These are phyloP conservation scores for Triplophysa yarkandensis DNA, from an alignment of 2,797 vertebrate species.

Conservation along the genomic window DNA sequence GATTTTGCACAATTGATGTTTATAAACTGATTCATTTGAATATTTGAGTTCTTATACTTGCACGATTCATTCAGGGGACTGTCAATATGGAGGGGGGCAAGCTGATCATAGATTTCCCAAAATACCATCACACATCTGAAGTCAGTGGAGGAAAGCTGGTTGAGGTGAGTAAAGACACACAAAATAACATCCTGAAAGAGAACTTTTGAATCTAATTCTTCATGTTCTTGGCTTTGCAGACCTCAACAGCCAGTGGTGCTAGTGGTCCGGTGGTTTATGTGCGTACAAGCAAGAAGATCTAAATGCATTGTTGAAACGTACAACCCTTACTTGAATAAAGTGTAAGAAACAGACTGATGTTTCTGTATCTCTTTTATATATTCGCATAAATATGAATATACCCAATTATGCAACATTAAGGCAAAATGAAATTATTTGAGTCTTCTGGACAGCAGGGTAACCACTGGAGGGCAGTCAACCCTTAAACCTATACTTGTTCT, in stretches of 20 bases:
- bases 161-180: slow-evolving; percentile 73
- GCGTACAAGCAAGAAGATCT: slow-evolving; percentile 79
- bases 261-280: slow-evolving; percentile 67
- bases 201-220: neutral
- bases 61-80: slow-evolving; percentile 73
- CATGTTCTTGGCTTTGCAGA: slow-evolving; percentile 60
- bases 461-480: slow-evolving; percentile 56
- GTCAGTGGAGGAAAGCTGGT: slow-evolving; percentile 85
- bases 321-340: slow-evolving; percentile 35
- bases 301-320: slow-evolving; percentile 42
- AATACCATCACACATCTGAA: slow-evolving; percentile 86
- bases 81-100: slow-evolving; percentile 84
- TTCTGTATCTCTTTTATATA: slow-evolving; percentile 3
- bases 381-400: too few relatives aligned
- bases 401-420: neutral
- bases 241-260: slow-evolving; percentile 66
- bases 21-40: neutral
- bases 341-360: slow-evolving; percentile 12
- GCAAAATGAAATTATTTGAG: neutral
- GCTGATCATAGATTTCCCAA: slow-evolving; percentile 82
- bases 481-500: slow-evolving; percentile 17
- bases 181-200: neutral
- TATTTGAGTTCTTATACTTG: slow-evolving; percentile 3
- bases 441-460: neutral
- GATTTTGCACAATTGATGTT: neutral